Evolutionary conservation across 2,113 vertebrate species (phyloP), one percentile per base, ranked within the genome.

Genomic region (Tachysurus vachellii): DNA sequence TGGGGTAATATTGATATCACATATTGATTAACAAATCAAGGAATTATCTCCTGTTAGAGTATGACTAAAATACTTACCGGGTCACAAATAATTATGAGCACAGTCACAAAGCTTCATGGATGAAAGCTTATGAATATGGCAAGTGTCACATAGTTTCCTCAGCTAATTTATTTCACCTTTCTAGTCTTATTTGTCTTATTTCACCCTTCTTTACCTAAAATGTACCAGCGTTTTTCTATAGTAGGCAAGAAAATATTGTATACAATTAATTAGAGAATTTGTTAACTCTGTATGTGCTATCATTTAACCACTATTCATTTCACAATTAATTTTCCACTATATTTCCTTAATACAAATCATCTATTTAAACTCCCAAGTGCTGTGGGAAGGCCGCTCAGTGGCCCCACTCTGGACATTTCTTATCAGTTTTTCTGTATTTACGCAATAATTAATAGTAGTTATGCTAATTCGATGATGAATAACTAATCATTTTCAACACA

Each of bases 401-500:
- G 11, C 42, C 10, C 12, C 23, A 50, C 26, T 47, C 42, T 77
- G 75, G 47, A 47, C 42, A 47, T 26, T 47, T 47, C 11, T 9
- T 75, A 4, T 23, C 21, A 5, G 21, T 23, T 47, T 75, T 42
- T 26, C 14, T 47, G 71, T 13, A 47, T 19, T 53, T 28, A 28
- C 26, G 26, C 21, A 77, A 28, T 54, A 77, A n/a, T 77, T 17
- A 19, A 54, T 54, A 28, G 2, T 4, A 13, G 5, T n/a, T 28
- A 19, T 53, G 13, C 47, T 77, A n/a, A 79, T 57, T 54, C 19
- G 73, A 79, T 31, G 6, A 79, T 19, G 13, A 53, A 53, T 28
- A 28, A 77, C 2, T 14, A 80, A 80, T 80, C 75, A 53, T 54
- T 64, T 62, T 79, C 14, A 83, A 64, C 64, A 80, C 57, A 44